Base-by-base conservation (phyloP, 2,113 vertebrate genomes). In the Elephantulus edwardii region DNA sequence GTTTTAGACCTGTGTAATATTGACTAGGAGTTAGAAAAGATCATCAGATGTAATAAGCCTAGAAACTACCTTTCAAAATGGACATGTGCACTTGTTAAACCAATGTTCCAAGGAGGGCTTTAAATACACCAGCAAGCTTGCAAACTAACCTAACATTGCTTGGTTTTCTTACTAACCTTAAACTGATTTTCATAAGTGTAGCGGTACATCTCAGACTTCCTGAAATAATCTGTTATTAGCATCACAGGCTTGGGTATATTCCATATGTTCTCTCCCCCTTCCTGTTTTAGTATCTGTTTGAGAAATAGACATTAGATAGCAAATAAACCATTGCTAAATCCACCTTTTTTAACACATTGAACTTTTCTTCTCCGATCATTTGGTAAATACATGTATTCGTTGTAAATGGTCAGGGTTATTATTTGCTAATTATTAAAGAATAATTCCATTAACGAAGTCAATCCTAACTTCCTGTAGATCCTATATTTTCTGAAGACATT, bases 21-120 rank as follows among this genome's bases (percentile, higher is more conserved):
- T 97, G 98, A 98, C 97, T 96, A 96, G 94, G 95, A 97, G 93
- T 97, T 97, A 97, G 96, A 95, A 97, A 97, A 97, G 97, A 97
- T 97, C 96, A 97, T 98, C 96, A 96, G 94, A 96, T 96, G 94
- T 97, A 98, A 97, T 97, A 97, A 97, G 84, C 96, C 96, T 77
- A 92, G 93, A 96, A 97, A 97, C 95, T 92, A 86, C 28, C 52
- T 88, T 91, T 60, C 91, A 92, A 93, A 94, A 83, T n/a, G 40
- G 81, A 60, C 72, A 91, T 77, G 92, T 60, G 66, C 84, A 62
- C 87, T 89, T 17, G 33, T 38, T 56, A 91, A 94, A 68, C 91
- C 78, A 79, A 48, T 52, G 93, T 92, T 91, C 86, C 94, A 54
- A 81, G 93, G 78, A 86, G 44, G 79, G 86, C 64, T 74, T 10